These are phyloP conservation scores for Drosophila murphyi DNA, from an alignment of 1,140 invertebrate species.

Conservation along the genomic window DNA sequence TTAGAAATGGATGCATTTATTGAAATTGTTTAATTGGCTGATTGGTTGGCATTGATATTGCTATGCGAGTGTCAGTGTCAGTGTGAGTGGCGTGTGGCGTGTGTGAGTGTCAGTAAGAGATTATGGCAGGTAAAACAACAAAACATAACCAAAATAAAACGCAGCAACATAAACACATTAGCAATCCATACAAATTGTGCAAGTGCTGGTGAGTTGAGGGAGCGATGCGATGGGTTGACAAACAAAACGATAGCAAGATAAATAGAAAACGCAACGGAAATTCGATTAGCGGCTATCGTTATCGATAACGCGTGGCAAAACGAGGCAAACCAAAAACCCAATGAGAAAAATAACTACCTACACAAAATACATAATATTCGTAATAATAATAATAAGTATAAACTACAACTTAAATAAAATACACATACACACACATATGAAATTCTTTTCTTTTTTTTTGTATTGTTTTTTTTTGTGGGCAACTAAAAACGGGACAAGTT, in stretches of 20 bases:
- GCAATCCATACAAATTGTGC: slow-evolving; percentile 14
- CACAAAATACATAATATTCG: background rate
- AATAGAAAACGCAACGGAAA: slow-evolving; percentile 19
- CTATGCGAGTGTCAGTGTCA: slow-evolving; percentile 12
- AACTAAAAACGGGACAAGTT: slow-evolving; percentile 3
- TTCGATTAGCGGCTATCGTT: background rate
- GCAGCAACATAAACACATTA: slow-evolving; percentile 10
- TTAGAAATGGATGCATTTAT: slow-evolving; percentile 48
- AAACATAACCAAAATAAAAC: slow-evolving; percentile 11
- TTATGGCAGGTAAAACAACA: slow-evolving; percentile 17
- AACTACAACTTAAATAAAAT: slow-evolving; percentile 11
- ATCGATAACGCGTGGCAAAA: slow-evolving; percentile 21
- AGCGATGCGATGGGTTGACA: background rate
- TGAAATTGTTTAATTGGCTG: background rate
- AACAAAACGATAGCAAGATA: slow-evolving; percentile 9
- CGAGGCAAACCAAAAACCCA: slow-evolving; percentile 26
- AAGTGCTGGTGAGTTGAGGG: background rate
- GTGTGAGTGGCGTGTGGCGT: background rate
- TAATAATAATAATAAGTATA: background rate
- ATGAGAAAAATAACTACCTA: slow-evolving; percentile 23
- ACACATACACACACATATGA: background rate
- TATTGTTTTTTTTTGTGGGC: too few relatives aligned
- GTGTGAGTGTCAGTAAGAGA: slow-evolving; percentile 19
- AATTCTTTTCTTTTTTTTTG: too few relatives aligned
- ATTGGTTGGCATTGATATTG: slow-evolving; percentile 7